These are phyloP conservation scores for Eupithecia exiguata DNA, from an alignment of 2,888 invertebrate species.

Conservation along the genomic window DNA sequence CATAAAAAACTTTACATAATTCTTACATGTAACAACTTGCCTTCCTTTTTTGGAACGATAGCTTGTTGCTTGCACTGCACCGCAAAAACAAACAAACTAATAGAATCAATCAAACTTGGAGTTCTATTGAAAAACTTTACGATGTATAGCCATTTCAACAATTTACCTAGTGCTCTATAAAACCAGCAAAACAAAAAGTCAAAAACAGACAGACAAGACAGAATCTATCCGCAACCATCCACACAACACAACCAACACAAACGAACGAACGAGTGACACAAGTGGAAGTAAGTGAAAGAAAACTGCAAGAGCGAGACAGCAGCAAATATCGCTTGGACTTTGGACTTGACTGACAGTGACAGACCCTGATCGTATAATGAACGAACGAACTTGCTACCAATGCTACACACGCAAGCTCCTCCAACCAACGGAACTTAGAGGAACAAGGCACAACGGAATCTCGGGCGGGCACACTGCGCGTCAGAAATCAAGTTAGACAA, in stretches of 20 bases:
- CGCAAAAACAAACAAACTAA: conserved; percentile 6
- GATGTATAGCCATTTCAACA: conserved; percentile 20
- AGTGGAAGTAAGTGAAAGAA: background rate
- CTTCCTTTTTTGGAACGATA: conserved; percentile 12
- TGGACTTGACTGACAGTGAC: background rate
- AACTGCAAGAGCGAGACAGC: background rate
- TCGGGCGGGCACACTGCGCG: background rate
- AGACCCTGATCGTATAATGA: no score
- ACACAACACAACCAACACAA: background rate
- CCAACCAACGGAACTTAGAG: no score
- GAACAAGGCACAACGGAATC: no score
- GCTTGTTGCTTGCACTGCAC: background rate
- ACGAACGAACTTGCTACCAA: no score
- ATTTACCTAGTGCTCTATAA: background rate
- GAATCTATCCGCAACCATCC: background rate
- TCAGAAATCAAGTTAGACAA: background rate
- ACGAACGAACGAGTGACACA: background rate
- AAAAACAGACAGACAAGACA: background rate
- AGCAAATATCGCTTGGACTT: no score
- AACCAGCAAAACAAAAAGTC: conserved; percentile 13
- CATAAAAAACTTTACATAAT: conserved; percentile 32
- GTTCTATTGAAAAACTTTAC: conserved; percentile 20
- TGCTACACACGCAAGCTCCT: background rate
- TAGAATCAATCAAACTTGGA: conserved; percentile 5
- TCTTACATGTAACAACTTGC: conserved; percentile 24